These are phyloP conservation scores for Lipotes vexillifer DNA, from an alignment of 2,113 vertebrate genomes.

Conservation along the genomic window DNA sequence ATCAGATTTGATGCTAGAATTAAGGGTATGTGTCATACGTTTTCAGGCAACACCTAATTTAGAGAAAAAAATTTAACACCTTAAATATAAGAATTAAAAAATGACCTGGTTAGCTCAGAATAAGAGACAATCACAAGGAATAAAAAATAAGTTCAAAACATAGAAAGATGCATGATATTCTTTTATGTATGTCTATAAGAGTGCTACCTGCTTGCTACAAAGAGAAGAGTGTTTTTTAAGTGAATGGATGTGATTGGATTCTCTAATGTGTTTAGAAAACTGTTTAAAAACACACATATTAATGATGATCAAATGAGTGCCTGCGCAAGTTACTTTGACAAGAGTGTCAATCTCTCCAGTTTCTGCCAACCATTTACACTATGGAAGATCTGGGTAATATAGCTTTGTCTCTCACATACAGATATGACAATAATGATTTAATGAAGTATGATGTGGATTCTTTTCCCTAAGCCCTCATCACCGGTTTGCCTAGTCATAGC, in stretches of 20 bases:
- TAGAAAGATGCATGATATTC: neutral
- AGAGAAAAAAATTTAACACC: neutral
- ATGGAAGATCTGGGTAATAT: neutral
- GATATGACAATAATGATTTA: neutral
- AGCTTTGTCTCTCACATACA: neutral
- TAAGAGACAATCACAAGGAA: neutral
- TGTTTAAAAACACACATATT: neutral
- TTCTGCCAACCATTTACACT: neutral
- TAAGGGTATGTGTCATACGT: neutral
- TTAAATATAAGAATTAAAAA: constrained; percentile 8
- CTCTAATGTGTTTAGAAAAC: neutral
- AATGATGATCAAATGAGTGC: neutral
- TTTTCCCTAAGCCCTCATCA: neutral
- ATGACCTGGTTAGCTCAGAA: neutral
- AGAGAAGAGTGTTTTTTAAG: neutral
- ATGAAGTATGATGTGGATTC: neutral
- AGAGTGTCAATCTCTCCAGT: neutral
- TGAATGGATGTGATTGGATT: neutral
- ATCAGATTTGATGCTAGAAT: neutral
- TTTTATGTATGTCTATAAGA: neutral
- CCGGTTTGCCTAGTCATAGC: neutral
- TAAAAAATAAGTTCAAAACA: constrained; percentile 22
- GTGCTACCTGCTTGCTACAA: neutral
- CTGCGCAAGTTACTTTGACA: neutral
- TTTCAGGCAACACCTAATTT: constrained; percentile 9